Conservation (phyloP, 2,797 vertebrate species). For the Hypotaenidia philippensis region DNA sequence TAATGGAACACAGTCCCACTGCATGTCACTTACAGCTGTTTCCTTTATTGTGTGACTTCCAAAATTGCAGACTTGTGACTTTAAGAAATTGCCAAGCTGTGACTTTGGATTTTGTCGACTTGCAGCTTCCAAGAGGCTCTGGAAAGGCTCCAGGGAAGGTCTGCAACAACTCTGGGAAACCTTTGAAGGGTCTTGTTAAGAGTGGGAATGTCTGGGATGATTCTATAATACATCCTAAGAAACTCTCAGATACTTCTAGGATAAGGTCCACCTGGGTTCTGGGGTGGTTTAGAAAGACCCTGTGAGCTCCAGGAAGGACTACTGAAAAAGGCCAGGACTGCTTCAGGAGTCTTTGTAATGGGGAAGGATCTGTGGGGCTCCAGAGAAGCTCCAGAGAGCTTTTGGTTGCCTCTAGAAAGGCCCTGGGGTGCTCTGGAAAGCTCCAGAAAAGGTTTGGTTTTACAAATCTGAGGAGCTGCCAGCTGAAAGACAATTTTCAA, state of each 20-base stretch:
- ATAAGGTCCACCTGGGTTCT: neutral
- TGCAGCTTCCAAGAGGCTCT: neutral
- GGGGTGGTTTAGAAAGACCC: neutral
- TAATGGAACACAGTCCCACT: neutral
- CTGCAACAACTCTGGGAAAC: neutral
- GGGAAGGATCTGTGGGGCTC: neutral
- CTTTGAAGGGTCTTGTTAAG: neutral
- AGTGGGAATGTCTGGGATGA: neutral
- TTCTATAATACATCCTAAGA: neutral
- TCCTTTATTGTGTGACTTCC: neutral
- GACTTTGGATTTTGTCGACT: neutral
- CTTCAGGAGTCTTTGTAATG: neutral
- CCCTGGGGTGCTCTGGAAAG: neutral
- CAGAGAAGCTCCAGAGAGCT: neutral
- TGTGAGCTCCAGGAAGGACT: neutral
- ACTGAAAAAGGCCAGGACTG: neutral
- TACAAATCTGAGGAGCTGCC: neutral
- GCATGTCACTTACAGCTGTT: neutral
- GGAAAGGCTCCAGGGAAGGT: neutral
- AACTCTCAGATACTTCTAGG: neutral
- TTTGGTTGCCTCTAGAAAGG: neutral
- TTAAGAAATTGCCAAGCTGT: neutral
- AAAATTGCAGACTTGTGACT: neutral
- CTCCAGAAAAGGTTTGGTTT: neutral
- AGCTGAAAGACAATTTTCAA: neutral